Conservation (phyloP, 2,888 invertebrate genomes). For the Caenorhabditis virilis region DNA sequence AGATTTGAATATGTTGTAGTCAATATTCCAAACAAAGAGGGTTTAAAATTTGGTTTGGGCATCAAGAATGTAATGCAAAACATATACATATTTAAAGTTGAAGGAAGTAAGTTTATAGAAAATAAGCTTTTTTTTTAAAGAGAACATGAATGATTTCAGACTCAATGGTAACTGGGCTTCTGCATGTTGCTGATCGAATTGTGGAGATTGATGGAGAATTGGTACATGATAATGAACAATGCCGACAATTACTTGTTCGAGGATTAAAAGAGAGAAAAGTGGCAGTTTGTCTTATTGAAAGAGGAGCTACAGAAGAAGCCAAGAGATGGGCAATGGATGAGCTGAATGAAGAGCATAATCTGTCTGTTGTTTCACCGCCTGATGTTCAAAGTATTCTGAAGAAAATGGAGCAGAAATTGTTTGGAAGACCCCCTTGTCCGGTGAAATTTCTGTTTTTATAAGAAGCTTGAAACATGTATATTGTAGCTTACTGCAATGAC, state of each 20-base stretch:
- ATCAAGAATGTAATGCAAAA: constrained; percentile 1
- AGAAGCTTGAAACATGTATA: not conserved
- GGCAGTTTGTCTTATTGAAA: constrained; percentile 14
- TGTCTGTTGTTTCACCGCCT: constrained; percentile 22
- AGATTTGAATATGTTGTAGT: constrained; percentile 3
- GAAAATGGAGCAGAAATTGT: constrained; percentile 16
- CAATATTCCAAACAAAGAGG: not conserved
- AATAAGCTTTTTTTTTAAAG: not conserved
- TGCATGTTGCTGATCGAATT: constrained; percentile 25
- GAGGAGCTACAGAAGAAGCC: constrained; percentile 20
- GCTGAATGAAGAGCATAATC: constrained; percentile 31
- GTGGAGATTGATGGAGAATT: constrained; percentile 24
- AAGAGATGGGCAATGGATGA: constrained; percentile 24
- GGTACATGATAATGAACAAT: constrained; percentile 14
- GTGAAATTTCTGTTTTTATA: not conserved
- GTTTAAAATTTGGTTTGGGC: constrained; percentile 4
- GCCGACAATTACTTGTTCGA: constrained; percentile 16
- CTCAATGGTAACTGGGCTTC: constrained; percentile 19
- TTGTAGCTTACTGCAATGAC: not conserved
- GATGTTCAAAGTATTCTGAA: constrained; percentile 27
- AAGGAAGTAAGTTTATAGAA: not conserved
- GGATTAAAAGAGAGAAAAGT: constrained; percentile 15
- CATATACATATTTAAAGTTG: constrained; percentile 6
- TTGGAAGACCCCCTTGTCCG: not conserved
- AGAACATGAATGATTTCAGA: constrained; percentile 5